phyloP scores from a whole-genome alignment of 2,888 invertebrate species.

The Protodeltote pygarga region DNA sequence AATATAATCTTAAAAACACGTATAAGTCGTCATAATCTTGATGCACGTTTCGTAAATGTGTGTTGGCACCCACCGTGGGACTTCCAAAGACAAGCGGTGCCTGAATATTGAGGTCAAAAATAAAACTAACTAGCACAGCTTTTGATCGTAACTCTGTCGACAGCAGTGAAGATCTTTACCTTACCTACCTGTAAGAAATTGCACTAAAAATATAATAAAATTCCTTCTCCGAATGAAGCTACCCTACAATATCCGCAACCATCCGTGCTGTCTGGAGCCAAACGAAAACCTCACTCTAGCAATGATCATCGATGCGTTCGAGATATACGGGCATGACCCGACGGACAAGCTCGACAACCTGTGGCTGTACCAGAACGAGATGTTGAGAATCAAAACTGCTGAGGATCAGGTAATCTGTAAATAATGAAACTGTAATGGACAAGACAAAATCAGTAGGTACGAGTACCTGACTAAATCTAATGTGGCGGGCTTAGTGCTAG shows the following conservation, averaged over 20 bases:
- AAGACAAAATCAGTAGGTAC: too few relatives aligned
- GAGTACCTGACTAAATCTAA: too few relatives aligned
- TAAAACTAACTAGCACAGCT: neutral
- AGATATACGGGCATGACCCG: constrained; percentile 83
- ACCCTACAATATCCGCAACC: constrained; percentile 76
- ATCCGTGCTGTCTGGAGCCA: constrained; percentile 75
- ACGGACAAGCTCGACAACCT: constrained; percentile 81
- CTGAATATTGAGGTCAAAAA: neutral
- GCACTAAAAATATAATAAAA: too few relatives aligned
- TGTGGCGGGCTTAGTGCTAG: too few relatives aligned
- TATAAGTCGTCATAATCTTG: neutral
- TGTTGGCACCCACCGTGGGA: neutral
- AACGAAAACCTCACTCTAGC: constrained; percentile 78
- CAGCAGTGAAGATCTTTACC: too few relatives aligned
- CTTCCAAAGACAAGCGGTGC: neutral
- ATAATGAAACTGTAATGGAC: neutral
- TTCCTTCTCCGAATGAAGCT: constrained; percentile 49
- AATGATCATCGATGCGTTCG: constrained; percentile 83
- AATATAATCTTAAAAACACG: neutral
- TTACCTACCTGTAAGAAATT: too few relatives aligned
- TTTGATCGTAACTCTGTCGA: neutral
- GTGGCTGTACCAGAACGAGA: constrained; percentile 79
- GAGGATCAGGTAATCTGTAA: constrained; percentile 72
- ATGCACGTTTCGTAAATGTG: too few relatives aligned
- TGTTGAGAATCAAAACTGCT: constrained; percentile 78